phyloP scores from a whole-genome alignment of 2,888 invertebrate genomes.

The Yponomeuta malinellus region DNA sequence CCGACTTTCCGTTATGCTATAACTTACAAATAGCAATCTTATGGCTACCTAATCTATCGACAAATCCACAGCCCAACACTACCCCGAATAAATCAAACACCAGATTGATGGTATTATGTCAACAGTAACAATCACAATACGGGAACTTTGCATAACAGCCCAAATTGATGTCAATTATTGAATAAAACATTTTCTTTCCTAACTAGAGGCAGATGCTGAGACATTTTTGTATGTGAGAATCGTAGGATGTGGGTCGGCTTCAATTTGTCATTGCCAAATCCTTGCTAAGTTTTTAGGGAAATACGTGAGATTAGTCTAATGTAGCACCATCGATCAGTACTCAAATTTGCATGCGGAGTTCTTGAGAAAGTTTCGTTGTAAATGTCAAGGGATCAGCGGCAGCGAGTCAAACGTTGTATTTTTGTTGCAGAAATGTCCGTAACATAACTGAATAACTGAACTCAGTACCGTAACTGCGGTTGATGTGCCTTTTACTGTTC shows the following conservation, averaged over 20 bases:
- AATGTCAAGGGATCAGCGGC: too few relatives aligned
- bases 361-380: not conserved
- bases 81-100: constrained; percentile 57
- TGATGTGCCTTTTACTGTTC: too few relatives aligned
- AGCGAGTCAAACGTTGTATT: too few relatives aligned
- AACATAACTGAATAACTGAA: too few relatives aligned
- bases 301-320: constrained; percentile 41
- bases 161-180: constrained; percentile 62
- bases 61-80: constrained; percentile 24
- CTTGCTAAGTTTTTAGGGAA: constrained; percentile 39
- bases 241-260: constrained; percentile 21
- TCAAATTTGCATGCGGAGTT: constrained; percentile 31
- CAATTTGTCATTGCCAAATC: constrained; percentile 68
- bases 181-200: constrained; percentile 50
- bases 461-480: too few relatives aligned
- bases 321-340: constrained; percentile 22
- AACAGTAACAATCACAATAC: constrained; percentile 65
- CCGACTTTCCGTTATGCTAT: too few relatives aligned
- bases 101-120: constrained; percentile 74
- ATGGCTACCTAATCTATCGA: constrained; percentile 1
- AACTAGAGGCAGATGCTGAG: constrained; percentile 47
- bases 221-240: constrained; percentile 53
- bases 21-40: too few relatives aligned
- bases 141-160: constrained; percentile 64
- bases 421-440: too few relatives aligned